These are phyloP conservation scores for pig (Sus scrofa) DNA, from an alignment of 2,113 vertebrate species.

Conservation along the genomic window DNA sequence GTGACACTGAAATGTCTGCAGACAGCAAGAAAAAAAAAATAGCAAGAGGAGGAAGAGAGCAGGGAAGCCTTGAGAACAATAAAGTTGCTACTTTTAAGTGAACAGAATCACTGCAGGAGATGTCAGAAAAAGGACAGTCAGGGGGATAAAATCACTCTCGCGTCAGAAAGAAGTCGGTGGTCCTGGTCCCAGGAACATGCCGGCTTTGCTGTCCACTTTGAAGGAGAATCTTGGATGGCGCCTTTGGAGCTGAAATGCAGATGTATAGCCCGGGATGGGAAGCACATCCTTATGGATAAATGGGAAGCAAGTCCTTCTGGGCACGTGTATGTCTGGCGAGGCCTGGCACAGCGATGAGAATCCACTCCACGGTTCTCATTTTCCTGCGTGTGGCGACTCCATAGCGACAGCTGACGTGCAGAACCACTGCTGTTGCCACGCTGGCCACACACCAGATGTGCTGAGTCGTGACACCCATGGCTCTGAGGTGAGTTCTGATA, in stretches of 20 bases:
- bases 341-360: slow-evolving; percentile 79
- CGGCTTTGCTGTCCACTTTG: slow-evolving; percentile 73
- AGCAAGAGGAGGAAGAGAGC: rapidly evolving
- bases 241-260: slow-evolving; percentile 28
- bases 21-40: background rate
- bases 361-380: slow-evolving; percentile 81
- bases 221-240: slow-evolving; percentile 73
- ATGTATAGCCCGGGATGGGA: slow-evolving; percentile 81
- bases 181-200: slow-evolving; percentile 33
- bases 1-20: background rate
- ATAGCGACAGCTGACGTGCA: slow-evolving; percentile 50
- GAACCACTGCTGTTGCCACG: slow-evolving; percentile 67
- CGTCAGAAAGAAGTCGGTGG: slow-evolving; percentile 37
- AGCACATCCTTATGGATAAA: too few species aligned
- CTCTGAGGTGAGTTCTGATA: slow-evolving; percentile 77
- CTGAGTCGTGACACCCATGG: slow-evolving; percentile 58
- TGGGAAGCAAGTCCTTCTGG: slow-evolving; percentile 79
- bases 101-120: background rate
- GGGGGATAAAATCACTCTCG: background rate
- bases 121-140: background rate
- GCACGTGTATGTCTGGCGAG: slow-evolving; percentile 77
- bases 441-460: slow-evolving; percentile 26
- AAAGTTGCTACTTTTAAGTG: background rate
- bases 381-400: slow-evolving; percentile 72
- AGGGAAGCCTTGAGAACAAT: background rate